Conservation (phyloP, 2,888 invertebrate species). For the Neoscelio sp. region DNA sequence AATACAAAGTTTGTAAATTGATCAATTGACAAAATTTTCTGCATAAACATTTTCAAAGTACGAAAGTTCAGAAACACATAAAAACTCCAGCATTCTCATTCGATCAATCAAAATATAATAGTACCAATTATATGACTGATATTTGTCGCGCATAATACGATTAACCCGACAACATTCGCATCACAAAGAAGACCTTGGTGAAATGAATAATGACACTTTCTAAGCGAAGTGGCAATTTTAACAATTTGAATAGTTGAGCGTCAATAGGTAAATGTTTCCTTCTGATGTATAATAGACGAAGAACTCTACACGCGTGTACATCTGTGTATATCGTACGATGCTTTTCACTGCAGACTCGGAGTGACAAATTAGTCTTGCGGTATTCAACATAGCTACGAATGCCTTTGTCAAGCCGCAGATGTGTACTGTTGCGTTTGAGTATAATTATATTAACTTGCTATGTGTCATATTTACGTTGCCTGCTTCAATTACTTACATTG, state of each 20-base stretch:
- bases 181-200: neutral
- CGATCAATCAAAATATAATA: too few species aligned
- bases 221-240: conserved; percentile 21
- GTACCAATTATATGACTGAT: neutral
- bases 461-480: conserved; percentile 37
- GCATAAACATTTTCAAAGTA: too few species aligned
- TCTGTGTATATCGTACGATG: conserved; percentile 28
- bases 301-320: conserved; percentile 39
- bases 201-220: conserved; percentile 21
- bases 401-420: conserved; percentile 59
- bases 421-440: conserved; percentile 42
- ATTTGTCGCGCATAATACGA: conserved; percentile 2
- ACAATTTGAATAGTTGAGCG: conserved; percentile 32
- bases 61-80: too few species aligned
- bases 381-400: conserved; percentile 48
- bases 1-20: too few species aligned
- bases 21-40: too few species aligned
- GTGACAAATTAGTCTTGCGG: conserved; percentile 60
- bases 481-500: conserved; percentile 21
- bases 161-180: neutral
- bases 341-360: conserved; percentile 35
- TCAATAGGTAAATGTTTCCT: conserved; percentile 41
- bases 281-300: conserved; percentile 59
- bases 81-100: too few species aligned
- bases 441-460: conserved; percentile 55